Evolutionary conservation across 2,888 invertebrate genomes (phyloP), one percentile per base, ranked within the genome.

Genomic region (Agrochola lota): DNA sequence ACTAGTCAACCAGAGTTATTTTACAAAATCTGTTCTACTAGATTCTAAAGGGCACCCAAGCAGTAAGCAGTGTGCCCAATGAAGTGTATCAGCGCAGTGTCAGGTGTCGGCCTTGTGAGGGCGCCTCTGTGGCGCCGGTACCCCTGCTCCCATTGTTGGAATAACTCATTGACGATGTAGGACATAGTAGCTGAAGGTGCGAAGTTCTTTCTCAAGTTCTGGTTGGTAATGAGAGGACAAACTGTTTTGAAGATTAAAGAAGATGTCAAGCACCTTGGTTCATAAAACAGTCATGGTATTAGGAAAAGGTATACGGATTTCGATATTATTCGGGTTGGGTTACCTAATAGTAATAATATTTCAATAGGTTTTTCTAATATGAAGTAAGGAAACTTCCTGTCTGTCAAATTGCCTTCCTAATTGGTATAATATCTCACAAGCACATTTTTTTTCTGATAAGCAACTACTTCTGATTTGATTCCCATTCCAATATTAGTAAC

Each of bases 111-210:
- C 92, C 93, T 92, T 91, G 89, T 82, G 23, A 66, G 79, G 83
- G 80, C 91, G 90, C 78, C 91, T 49, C 46, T 43, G 35, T 66
- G 92, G 91, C 93, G 91, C 92, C 71, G 30, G 20, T 17, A 20
- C 62, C 46, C 57, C 62, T 71, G 77, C 26, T 30, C 57, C 49
- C 71, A 59, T 63, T 71, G 63, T 43, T 12, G 30, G 40, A 35
- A 83, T 69, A 63, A 59, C 59, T 72, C 30, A 59, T 11, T 66
- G 46, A 52, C 35, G 64, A 75, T 68, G 59, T 63, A n/a, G 57
- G 43, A 12, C 43, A 70, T 15, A 15, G 26, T 20, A 8, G n/a
- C 23, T 2, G 78, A 26, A 46, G 35, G 55, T n/a, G 20, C 1
- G 1, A 30, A n/a, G 12, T 46, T 20, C 20, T 15, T 43, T 43